Evolutionary conservation across 1,140 invertebrate species (phyloP), one percentile per base, ranked within the genome.

Genomic region (Drosophila busckii): DNA sequence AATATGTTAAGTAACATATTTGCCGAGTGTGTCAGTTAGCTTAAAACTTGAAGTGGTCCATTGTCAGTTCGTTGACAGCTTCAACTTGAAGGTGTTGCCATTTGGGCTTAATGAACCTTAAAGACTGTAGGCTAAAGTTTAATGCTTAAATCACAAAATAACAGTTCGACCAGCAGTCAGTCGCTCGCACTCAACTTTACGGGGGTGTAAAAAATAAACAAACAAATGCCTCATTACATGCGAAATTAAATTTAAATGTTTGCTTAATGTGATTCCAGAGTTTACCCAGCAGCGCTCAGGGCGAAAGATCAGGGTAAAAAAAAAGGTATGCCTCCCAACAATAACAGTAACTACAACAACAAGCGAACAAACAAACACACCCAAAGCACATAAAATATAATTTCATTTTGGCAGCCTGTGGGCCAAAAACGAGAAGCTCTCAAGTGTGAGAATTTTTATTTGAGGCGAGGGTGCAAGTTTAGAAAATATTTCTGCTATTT

Each of bases 191-290:
- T 29, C 42, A 53, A 48, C 32, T 19, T 53, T 46, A 5, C 37
- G 28, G 48, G 60, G 48, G 42, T 62, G 59, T 42, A 35, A 62
- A 73, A 73, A 78, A 60, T 71, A 84, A 84, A 78, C 73, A 84
- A 86, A 86, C 73, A 86, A 84, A 80, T 73, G 66, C 68, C 76
- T 85, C 83, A 86, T 86, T 86, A 85, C 73, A 84, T 86, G 83
- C 83, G 83, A 86, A 86, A 86, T 86, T 86, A 86, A 86, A 80
- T 86, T 84, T 84, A 80, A 86, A 80, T 86, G 83, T 86, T 86
- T 85, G 65, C 73, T 84, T 86, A 80, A 82, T 82, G 75, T 71
- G 75, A 80, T 80, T 80, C 65, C 64, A 73, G 45, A 69, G 75
- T 82, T n/a, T 75, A 50, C 34, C 64, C 46, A 32, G 52, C n/a